These are phyloP conservation scores for Buphagus erythrorhynchus DNA, from an alignment of 2,797 vertebrate species.

Conservation along the genomic window DNA sequence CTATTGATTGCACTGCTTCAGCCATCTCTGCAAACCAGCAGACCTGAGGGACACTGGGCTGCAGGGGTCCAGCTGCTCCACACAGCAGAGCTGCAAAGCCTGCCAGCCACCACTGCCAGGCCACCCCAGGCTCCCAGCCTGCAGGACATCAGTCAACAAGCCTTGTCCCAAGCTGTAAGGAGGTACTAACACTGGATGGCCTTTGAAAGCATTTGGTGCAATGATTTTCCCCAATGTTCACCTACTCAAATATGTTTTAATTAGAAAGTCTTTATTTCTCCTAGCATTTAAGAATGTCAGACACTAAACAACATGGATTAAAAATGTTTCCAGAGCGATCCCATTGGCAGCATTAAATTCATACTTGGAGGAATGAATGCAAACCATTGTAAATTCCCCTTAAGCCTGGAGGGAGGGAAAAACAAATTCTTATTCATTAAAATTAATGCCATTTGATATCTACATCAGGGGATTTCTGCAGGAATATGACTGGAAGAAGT, in stretches of 20 bases:
- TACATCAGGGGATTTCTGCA: neutral
- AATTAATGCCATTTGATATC: neutral
- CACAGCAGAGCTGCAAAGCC: neutral
- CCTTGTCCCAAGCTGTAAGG: neutral
- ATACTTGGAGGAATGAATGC: neutral
- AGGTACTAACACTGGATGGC: neutral
- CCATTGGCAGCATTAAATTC: neutral
- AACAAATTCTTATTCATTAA: constrained; percentile 14
- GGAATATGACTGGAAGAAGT: neutral
- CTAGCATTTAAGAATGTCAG: neutral
- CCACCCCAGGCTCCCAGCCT: neutral
- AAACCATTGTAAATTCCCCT: neutral
- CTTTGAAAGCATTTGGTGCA: neutral
- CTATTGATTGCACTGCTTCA: no score
- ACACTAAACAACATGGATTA: neutral
- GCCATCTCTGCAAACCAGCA: neutral
- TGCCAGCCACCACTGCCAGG: neutral
- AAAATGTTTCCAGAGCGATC: neutral
- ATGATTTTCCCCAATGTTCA: neutral
- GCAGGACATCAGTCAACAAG: neutral
- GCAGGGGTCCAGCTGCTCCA: neutral
- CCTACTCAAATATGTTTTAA: neutral
- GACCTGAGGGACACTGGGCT: neutral
- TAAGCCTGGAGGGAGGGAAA: neutral
- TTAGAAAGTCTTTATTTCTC: neutral